A percentile compares a stretch with the other conserved stretches of the same genome.
phyloP scores from a whole-genome alignment of 2,113 vertebrate genomes.

The crab-eating macaque (Macaca fascicularis) region DNA sequence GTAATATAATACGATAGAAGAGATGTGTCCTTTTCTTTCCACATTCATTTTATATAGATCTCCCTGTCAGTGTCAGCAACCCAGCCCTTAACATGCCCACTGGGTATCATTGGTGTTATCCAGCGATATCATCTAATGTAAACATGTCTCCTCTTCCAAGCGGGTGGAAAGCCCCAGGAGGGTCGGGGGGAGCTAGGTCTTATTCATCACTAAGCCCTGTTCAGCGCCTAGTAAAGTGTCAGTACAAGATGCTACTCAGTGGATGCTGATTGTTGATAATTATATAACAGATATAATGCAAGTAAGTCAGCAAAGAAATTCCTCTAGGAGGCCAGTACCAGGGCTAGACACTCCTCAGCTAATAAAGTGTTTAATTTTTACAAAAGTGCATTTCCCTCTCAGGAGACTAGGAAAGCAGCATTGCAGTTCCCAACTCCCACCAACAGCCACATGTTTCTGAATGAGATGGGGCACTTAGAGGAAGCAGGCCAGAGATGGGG shows the following conservation, averaged over 20 bases:
- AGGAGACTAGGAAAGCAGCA: not conserved
- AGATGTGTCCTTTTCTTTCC: not conserved
- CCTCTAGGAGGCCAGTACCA: not conserved
- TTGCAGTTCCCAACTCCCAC: accelerated
- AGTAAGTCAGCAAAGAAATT: not conserved
- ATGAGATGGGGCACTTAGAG: not conserved
- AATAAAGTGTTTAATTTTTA: too few relatives aligned
- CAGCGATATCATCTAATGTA: not conserved
- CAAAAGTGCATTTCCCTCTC: not conserved
- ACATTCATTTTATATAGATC: too few relatives aligned
- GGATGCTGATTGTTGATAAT: not conserved
- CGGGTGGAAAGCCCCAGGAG: not conserved
- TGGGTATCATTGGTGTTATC: accelerated
- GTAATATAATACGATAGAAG: not conserved
- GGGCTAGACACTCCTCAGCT: not conserved
- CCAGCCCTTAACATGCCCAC: accelerated
- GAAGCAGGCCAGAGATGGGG: accelerated
- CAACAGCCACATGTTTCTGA: not conserved
- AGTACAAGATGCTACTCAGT: not conserved
- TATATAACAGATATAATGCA: not conserved
- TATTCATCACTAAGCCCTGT: not conserved
- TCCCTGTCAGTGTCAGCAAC: not conserved
- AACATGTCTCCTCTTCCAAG: not conserved
- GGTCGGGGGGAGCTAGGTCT: not conserved
- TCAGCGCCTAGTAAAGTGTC: not conserved